Evolutionary conservation across 1,140 invertebrate species (phyloP).

Genomic region (Coelopa frigida): DNA sequence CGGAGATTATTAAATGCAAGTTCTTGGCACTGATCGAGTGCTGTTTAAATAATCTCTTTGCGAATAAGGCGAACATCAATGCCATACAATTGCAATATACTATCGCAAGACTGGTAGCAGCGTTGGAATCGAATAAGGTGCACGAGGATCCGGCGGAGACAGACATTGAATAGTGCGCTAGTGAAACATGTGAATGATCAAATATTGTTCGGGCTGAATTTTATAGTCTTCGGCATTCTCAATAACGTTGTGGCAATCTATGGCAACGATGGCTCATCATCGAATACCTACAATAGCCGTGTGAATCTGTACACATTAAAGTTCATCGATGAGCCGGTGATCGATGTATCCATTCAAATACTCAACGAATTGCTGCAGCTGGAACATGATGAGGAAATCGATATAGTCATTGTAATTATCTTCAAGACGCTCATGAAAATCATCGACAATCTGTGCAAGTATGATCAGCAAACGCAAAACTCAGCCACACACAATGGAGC

Average conservation of each 20-base stretch:
- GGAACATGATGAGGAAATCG: not conserved
- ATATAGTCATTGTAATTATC: not conserved
- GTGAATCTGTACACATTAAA: slow-evolving; percentile 8
- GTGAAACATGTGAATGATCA: too few relatives aligned
- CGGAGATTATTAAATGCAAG: slow-evolving; percentile 33
- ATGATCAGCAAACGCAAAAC: too few relatives aligned
- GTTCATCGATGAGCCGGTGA: slow-evolving; percentile 23
- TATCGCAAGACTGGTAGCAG: slow-evolving; percentile 10
- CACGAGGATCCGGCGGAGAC: not conserved
- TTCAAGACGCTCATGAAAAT: slow-evolving; percentile 4
- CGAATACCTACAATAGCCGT: not conserved
- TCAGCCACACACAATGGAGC: slow-evolving; percentile 13
- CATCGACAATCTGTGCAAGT: slow-evolving; percentile 1
- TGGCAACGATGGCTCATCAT: slow-evolving; percentile 6
- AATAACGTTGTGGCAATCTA: slow-evolving; percentile 21
- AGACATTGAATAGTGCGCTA: not conserved
- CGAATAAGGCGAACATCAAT: slow-evolving; percentile 16
- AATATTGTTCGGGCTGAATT: slow-evolving; percentile 8
- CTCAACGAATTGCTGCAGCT: slow-evolving; percentile 6
- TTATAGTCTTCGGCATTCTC: slow-evolving; percentile 32
- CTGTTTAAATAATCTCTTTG: slow-evolving; percentile 35
- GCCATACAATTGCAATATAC: slow-evolving; percentile 16
- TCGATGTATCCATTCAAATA: slow-evolving; percentile 26
- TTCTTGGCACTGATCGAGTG: slow-evolving; percentile 28
- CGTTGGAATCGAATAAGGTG: slow-evolving; percentile 6